Percentiles rank a stretch among this genome's conserved stretches.
These are phyloP conservation scores for Pangasius djambal DNA, from an alignment of 2,797 vertebrate species.

Conservation along the genomic window DNA sequence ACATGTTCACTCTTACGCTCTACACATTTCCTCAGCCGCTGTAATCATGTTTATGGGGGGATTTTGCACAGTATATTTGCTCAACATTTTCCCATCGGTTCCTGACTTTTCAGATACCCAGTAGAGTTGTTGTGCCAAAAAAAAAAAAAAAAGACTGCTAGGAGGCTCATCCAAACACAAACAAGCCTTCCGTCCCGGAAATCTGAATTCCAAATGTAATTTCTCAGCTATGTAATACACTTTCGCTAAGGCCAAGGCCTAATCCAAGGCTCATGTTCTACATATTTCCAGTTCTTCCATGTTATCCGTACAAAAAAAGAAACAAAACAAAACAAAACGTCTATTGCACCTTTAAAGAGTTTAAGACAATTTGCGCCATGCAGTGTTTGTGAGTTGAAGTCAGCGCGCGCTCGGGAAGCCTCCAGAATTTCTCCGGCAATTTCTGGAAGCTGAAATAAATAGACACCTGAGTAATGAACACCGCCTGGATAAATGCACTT, in stretches of 20 bases:
- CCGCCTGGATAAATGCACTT: neutral
- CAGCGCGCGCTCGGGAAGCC: neutral
- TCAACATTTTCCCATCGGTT: neutral
- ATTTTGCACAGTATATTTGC: neutral
- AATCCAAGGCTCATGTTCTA: neutral
- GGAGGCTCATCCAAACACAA: neutral
- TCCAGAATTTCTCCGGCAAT: neutral
- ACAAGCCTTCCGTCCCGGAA: neutral
- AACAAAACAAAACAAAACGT: neutral
- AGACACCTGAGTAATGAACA: neutral
- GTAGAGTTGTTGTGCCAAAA: neutral
- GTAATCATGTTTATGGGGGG: neutral
- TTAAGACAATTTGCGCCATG: neutral
- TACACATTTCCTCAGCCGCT: neutral
- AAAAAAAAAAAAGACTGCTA: too few species aligned
- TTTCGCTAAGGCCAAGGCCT: neutral
- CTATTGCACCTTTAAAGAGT: neutral
- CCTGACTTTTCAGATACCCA: neutral
- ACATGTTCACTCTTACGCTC: too few species aligned
- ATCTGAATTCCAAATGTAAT: neutral
- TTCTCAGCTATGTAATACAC: neutral
- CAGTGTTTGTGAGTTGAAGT: neutral
- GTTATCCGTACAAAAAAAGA: neutral
- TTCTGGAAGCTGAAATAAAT: constrained; percentile 1
- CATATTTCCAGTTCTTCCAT: neutral